Percentiles rank a stretch among this genome's conserved stretches.
These are phyloP conservation scores for Lagopus muta DNA, from an alignment of 2,113 vertebrate species.

Conservation along the genomic window DNA sequence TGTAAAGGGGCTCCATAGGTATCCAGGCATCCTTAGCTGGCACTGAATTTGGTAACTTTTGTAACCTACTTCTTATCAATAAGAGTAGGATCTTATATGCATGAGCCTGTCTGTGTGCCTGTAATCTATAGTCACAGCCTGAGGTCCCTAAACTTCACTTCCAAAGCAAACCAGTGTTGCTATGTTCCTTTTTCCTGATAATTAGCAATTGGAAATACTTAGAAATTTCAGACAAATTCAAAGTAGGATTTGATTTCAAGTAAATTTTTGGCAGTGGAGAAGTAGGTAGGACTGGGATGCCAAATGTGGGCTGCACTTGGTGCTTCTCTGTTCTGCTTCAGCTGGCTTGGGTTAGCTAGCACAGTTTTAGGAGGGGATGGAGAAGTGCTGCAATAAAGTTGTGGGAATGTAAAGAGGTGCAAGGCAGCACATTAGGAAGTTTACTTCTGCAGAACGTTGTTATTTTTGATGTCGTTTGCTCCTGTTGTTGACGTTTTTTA, in stretches of 20 bases:
- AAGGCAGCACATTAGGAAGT: not conserved
- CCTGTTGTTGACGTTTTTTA: not conserved
- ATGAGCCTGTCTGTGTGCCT: not conserved
- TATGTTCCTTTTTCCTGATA: not conserved
- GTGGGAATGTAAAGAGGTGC: not conserved
- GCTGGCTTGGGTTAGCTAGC: not conserved
- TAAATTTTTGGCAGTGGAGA: not conserved
- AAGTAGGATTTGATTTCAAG: not conserved
- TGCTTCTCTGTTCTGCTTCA: not conserved
- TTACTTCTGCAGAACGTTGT: not conserved
- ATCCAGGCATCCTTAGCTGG: not conserved
- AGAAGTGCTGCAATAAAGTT: not conserved
- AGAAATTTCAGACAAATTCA: not conserved
- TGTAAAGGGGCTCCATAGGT: not conserved
- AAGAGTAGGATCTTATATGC: not conserved
- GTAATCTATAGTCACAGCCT: rapidly evolving
- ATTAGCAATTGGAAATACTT: not conserved
- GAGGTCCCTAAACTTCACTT: not conserved
- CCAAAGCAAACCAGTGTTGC: not conserved
- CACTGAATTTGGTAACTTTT: not conserved
- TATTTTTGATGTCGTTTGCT: no score
- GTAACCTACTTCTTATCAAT: not conserved
- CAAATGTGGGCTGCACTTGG: rapidly evolving
- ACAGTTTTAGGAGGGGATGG: rapidly evolving
- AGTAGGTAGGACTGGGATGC: not conserved